A percentile compares a stretch with the other conserved stretches of the same genome.
phyloP scores from a whole-genome alignment of 1,140 invertebrate genomes.

The Zophobas atratus region DNA sequence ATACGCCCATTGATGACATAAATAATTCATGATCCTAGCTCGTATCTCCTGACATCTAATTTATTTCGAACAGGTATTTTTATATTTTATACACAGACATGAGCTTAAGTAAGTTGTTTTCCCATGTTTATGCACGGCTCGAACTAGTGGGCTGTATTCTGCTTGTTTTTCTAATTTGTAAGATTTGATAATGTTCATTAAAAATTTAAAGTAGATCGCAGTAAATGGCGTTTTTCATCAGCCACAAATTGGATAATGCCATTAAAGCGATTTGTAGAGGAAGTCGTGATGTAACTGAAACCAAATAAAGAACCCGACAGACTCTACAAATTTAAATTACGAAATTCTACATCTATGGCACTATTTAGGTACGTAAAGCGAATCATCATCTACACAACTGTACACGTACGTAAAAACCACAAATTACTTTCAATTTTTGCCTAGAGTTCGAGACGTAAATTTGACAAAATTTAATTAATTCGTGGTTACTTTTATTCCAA shows the following conservation, averaged over 20 bases:
- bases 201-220: slow-evolving; percentile 31
- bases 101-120: slow-evolving; percentile 43
- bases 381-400: too few species aligned
- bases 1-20: slow-evolving; percentile 41
- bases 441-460: too few species aligned
- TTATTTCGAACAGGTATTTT: slow-evolving; percentile 43
- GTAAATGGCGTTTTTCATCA: background rate
- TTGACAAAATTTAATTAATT: too few species aligned
- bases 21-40: slow-evolving; percentile 40
- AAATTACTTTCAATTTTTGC: too few species aligned
- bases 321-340: too few species aligned
- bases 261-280: background rate
- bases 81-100: slow-evolving; percentile 43
- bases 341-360: too few species aligned
- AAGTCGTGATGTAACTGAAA: too few species aligned
- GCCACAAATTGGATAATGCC: background rate
- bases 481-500: too few species aligned
- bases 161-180: slow-evolving; percentile 37
- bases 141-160: slow-evolving; percentile 38
- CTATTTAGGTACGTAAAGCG: too few species aligned
- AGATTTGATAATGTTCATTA: slow-evolving; percentile 38
- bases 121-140: slow-evolving; percentile 38
- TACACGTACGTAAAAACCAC: too few species aligned
- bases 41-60: slow-evolving; percentile 40
- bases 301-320: too few species aligned